phyloP scores from a whole-genome alignment of 1,140 invertebrate genomes.

The Camponotus pennsylvanicus region DNA sequence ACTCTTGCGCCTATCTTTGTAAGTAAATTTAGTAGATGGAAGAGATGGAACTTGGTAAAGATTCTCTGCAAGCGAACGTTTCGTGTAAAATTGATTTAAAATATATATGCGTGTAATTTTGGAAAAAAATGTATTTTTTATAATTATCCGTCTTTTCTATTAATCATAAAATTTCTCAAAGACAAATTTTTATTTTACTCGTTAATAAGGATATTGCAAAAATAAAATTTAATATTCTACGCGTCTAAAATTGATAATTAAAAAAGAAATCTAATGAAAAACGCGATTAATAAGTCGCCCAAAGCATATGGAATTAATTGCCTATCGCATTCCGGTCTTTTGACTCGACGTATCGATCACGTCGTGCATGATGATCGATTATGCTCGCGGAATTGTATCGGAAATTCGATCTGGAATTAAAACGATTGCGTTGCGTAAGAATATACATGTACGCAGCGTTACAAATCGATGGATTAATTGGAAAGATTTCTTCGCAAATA shows the following conservation, averaged over 20 bases:
- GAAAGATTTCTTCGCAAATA: slow-evolving; percentile 19
- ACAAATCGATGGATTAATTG: slow-evolving; percentile 34
- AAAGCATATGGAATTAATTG: slow-evolving; percentile 58
- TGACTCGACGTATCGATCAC: slow-evolving; percentile 69
- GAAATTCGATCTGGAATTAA: slow-evolving; percentile 75
- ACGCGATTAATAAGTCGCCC: slow-evolving; percentile 57
- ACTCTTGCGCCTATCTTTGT: neutral
- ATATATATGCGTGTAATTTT: neutral
- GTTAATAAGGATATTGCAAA: neutral
- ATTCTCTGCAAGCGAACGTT: neutral
- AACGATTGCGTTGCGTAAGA: slow-evolving; percentile 69
- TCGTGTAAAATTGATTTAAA: neutral
- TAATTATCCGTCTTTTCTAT: neutral
- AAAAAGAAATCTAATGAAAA: slow-evolving; percentile 6
- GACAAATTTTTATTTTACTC: neutral
- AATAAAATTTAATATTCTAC: neutral
- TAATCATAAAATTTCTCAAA: neutral
- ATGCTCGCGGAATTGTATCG: slow-evolving; percentile 73
- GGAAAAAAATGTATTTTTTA: neutral
- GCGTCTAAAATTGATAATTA: neutral
- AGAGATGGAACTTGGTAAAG: neutral
- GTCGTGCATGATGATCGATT: slow-evolving; percentile 76
- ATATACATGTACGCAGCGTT: slow-evolving; percentile 9
- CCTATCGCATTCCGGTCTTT: slow-evolving; percentile 45
- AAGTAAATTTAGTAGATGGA: neutral